phyloP scores from a whole-genome alignment of 2,888 invertebrate species.

The Octodonta nipae region DNA sequence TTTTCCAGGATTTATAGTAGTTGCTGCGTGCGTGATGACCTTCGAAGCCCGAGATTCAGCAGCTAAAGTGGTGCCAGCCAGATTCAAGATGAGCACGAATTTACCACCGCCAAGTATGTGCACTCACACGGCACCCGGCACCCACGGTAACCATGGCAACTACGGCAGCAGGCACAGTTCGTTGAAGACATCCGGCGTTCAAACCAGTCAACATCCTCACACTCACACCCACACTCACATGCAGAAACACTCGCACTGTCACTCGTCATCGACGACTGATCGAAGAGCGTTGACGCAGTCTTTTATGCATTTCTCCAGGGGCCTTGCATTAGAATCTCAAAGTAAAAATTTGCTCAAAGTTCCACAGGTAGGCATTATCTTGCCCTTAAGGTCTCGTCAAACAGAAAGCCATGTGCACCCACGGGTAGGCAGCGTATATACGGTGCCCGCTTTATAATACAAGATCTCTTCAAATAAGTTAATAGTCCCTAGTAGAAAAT shows the following conservation, averaged over 20 bases:
- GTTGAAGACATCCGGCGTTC: conserved; percentile 29
- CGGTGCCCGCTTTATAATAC: too few relatives aligned
- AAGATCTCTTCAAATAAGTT: too few relatives aligned
- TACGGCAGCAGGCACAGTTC: conserved; percentile 26
- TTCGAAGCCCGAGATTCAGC: conserved; percentile 92
- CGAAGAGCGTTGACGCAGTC: conserved; percentile 36
- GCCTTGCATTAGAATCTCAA: conserved; percentile 30
- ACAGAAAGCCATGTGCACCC: too few relatives aligned
- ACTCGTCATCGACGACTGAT: conserved; percentile 15
- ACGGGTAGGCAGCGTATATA: too few relatives aligned
- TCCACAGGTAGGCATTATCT: conserved; percentile 18
- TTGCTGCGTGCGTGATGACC: conserved; percentile 96
- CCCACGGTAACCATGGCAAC: not conserved
- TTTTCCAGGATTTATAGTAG: conserved; percentile 74
- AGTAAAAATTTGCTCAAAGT: conserved; percentile 25
- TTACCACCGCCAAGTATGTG: conserved; percentile 19
- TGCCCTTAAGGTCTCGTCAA: too few relatives aligned
- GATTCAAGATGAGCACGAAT: conserved; percentile 38
- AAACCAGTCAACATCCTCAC: conserved; percentile 20
- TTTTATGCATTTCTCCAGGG: conserved; percentile 39
- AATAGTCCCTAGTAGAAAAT: too few relatives aligned
- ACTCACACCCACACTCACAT: conserved; percentile 12
- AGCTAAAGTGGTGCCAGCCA: conserved; percentile 77
- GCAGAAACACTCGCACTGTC: conserved; percentile 11
- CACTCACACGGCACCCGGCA: not conserved